A percentile compares a stretch with the other conserved stretches of the same genome.
Evolutionary conservation across 2,113 vertebrate species (phyloP).

Genomic region (Rhinoptilus africanus): DNA sequence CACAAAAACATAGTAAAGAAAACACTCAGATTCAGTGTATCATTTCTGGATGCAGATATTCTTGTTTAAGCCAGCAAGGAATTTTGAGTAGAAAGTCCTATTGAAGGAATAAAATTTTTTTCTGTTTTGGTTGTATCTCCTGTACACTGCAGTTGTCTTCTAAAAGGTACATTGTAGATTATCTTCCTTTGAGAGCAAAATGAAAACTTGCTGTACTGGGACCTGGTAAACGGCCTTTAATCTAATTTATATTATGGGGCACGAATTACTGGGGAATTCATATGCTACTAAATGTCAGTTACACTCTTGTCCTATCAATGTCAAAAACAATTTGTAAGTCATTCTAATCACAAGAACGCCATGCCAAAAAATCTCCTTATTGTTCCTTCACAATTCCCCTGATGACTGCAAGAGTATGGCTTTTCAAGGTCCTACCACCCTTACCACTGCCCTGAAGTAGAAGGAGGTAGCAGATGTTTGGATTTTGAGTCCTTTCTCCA

Average conservation of each 20-base stretch:
- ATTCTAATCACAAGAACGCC: background rate
- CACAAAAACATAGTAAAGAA: background rate
- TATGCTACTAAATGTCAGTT: conserved; percentile 5
- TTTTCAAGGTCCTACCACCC: background rate
- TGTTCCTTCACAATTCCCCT: background rate
- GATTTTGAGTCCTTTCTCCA: background rate
- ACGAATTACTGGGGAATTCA: conserved; percentile 1
- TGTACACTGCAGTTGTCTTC: background rate
- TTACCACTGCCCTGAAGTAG: background rate
- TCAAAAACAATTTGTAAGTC: conserved; percentile 21
- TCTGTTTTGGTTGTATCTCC: background rate
- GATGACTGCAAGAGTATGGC: background rate
- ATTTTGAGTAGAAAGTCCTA: background rate
- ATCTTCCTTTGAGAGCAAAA: background rate
- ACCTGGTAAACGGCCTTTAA: conserved; percentile 11
- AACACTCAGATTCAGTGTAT: background rate
- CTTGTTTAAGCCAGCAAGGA: background rate
- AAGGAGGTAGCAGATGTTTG: background rate
- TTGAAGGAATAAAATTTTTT: background rate
- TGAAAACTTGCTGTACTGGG: background rate
- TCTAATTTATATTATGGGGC: background rate
- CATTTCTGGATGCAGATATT: background rate
- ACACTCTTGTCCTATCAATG: background rate
- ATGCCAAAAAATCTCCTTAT: background rate
- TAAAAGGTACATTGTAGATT: background rate